Conservation (phyloP, 2,797 vertebrate genomes). For the Botia kubotai region DNA sequence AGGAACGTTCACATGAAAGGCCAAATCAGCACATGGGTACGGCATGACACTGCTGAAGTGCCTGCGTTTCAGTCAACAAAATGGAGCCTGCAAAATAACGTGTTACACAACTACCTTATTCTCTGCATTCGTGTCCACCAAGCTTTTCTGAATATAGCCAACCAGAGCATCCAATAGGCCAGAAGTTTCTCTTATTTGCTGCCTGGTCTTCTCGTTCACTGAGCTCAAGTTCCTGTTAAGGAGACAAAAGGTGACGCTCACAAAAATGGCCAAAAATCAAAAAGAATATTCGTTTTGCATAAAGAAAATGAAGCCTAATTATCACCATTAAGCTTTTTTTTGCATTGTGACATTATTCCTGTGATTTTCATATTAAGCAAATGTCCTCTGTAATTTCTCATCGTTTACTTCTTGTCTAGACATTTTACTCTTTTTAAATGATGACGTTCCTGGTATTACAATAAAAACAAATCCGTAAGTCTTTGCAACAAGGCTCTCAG, state of each 20-base stretch:
- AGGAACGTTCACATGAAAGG: not conserved
- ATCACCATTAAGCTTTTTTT: not conserved
- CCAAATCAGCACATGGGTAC: no score
- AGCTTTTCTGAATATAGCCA: conserved; percentile 77
- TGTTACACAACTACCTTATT: conserved; percentile 84
- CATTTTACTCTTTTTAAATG: not conserved
- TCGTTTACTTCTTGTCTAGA: not conserved
- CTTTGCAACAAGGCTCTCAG: not conserved
- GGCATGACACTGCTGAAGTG: no score
- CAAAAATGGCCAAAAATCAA: not conserved
- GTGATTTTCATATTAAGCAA: not conserved
- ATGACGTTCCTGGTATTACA: not conserved
- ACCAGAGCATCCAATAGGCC: conserved; percentile 89
- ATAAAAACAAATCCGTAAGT: not conserved
- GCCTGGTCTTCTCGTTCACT: conserved; percentile 84
- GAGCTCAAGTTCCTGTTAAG: conserved; percentile 91
- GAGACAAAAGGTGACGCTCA: not conserved
- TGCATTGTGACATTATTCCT: not conserved
- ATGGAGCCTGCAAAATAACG: not conserved
- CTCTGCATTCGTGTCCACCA: conserved; percentile 79
- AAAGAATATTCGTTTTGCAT: not conserved
- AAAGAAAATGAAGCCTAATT: not conserved
- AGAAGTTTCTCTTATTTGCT: conserved; percentile 83
- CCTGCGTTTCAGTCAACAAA: not conserved
- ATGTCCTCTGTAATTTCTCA: not conserved